These are phyloP conservation scores for Magallana nippona DNA, from an alignment of 2,888 invertebrate genomes.

Conservation along the genomic window DNA sequence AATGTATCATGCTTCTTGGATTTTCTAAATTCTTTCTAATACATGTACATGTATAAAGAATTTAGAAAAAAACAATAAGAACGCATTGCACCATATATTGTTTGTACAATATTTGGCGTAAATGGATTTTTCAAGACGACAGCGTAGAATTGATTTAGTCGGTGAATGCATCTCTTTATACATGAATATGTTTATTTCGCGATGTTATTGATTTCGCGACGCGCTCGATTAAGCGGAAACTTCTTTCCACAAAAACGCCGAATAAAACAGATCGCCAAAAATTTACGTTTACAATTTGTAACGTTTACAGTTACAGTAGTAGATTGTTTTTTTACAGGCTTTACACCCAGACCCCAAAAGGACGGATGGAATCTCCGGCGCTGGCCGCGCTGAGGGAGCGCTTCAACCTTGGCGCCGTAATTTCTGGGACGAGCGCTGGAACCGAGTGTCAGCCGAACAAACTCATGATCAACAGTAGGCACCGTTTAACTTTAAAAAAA, in stretches of 20 bases:
- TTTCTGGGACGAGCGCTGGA: slow-evolving; percentile 69
- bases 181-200: too few relatives aligned
- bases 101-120: too few relatives aligned
- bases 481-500: not conserved
- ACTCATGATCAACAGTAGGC: slow-evolving; percentile 63
- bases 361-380: slow-evolving; percentile 60
- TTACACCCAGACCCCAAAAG: not conserved
- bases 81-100: too few relatives aligned
- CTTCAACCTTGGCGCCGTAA: slow-evolving; percentile 62
- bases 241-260: not conserved
- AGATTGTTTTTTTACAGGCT: not conserved
- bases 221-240: too few relatives aligned
- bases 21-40: not conserved
- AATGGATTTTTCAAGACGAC: too few relatives aligned
- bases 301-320: not conserved
- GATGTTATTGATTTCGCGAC: too few relatives aligned
- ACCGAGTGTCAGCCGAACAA: slow-evolving; percentile 58
- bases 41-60: too few relatives aligned
- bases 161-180: too few relatives aligned
- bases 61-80: not conserved
- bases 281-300: too few relatives aligned
- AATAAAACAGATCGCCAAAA: too few relatives aligned
- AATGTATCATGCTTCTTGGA: not conserved
- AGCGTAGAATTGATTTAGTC: too few relatives aligned
- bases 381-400: slow-evolving; percentile 61